These are phyloP conservation scores for Microplitis demolitor DNA, from an alignment of 1,140 invertebrate species.

Conservation along the genomic window DNA sequence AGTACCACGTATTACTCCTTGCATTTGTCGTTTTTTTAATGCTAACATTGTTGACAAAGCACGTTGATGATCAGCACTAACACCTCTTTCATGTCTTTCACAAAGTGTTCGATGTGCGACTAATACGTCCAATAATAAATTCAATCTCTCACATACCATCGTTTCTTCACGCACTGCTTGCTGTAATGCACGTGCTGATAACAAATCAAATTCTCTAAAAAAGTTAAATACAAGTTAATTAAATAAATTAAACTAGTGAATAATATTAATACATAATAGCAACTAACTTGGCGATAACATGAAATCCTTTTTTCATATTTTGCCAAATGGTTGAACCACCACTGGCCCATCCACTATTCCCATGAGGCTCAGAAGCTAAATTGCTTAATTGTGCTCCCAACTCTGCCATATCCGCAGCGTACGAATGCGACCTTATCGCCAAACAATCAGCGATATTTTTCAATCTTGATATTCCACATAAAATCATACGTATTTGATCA, in stretches of 20 bases:
- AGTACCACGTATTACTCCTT: conserved; percentile 69
- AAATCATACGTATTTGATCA: conserved; percentile 67
- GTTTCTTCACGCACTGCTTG: conserved; percentile 66
- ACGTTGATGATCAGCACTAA: conserved; percentile 71
- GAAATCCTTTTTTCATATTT: conserved; percentile 68
- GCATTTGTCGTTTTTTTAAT: conserved; percentile 73
- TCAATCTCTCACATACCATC: conserved; percentile 67
- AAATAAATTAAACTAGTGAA: background rate
- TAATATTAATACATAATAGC: background rate
- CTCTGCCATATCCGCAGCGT: conserved; percentile 67
- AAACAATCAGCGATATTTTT: conserved; percentile 68
- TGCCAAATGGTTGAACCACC: conserved; percentile 67
- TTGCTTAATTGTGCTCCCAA: conserved; percentile 59
- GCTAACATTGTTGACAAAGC: conserved; percentile 73
- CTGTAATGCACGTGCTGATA: conserved; percentile 57
- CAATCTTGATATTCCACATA: conserved; percentile 63
- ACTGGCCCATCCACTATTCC: conserved; percentile 65
- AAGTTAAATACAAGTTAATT: background rate
- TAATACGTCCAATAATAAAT: conserved; percentile 69
- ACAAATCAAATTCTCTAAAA: conserved; percentile 57
- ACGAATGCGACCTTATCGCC: conserved; percentile 64
- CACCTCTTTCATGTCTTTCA: conserved; percentile 73
- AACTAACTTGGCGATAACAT: conserved; percentile 65
- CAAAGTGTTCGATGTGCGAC: conserved; percentile 70
- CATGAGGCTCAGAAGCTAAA: conserved; percentile 57